Evolutionary conservation across 2,888 invertebrate genomes (phyloP).

Genomic region (Idaea biselata): DNA sequence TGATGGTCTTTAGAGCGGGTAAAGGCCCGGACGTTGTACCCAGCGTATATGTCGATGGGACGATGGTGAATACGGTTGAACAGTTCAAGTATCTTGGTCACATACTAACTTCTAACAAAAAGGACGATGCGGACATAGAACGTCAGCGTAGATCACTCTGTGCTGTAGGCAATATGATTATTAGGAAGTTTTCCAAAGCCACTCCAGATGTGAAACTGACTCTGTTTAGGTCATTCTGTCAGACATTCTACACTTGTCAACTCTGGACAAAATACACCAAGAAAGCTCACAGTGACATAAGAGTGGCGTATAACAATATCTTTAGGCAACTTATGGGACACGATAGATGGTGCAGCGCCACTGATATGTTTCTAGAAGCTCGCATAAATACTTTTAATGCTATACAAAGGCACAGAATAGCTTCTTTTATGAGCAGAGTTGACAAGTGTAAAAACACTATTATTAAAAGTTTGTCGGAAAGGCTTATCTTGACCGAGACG

Average conservation of each 20-base stretch:
- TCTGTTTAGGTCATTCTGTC: neutral
- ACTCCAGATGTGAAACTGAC: neutral
- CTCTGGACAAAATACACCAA: neutral
- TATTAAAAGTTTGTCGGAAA: neutral
- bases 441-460: neutral
- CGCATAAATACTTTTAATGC: neutral
- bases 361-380: neutral
- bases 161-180: neutral
- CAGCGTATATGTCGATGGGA: neutral
- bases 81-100: constrained; percentile 1
- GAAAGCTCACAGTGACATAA: neutral
- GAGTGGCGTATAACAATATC: neutral
- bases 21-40: neutral
- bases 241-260: neutral
- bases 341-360: neutral
- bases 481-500: neutral
- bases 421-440: neutral
- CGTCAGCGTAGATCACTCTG: neutral
- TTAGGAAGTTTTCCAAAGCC: neutral
- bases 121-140: constrained; percentile 1
- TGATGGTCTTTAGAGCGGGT: constrained; percentile 5
- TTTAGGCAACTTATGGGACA: neutral
- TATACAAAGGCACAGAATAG: neutral
- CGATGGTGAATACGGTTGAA: neutral
- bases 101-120: neutral